Conservation (phyloP, 2,888 invertebrate species). For the Euclidia mi region DNA sequence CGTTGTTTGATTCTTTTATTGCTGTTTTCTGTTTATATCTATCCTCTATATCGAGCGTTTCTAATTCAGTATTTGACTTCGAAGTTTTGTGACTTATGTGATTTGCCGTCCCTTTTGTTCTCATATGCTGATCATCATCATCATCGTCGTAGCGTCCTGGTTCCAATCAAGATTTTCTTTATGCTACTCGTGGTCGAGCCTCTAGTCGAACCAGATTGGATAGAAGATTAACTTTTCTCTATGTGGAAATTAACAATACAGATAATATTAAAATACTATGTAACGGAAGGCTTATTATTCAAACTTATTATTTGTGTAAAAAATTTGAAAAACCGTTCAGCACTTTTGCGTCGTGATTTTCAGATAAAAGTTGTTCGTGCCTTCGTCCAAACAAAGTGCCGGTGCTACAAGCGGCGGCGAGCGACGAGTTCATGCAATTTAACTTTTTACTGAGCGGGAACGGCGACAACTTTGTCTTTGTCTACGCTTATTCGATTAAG, state of each 20-base stretch:
- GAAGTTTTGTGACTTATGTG: neutral
- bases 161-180: too few relatives aligned
- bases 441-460: slow-evolving; percentile 74
- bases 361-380: slow-evolving; percentile 45
- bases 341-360: slow-evolving; percentile 35
- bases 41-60: neutral
- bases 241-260: too few relatives aligned
- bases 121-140: too few relatives aligned
- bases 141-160: too few relatives aligned
- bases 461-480: slow-evolving; percentile 70
- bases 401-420: slow-evolving; percentile 48
- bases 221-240: too few relatives aligned
- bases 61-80: neutral
- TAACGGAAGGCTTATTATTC: neutral
- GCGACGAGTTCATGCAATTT: slow-evolving; percentile 76
- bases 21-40: neutral
- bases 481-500: slow-evolving; percentile 72
- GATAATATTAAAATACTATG: neutral
- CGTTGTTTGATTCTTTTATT: slow-evolving; percentile 3
- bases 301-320: slow-evolving; percentile 22
- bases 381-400: slow-evolving; percentile 60
- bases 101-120: neutral
- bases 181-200: too few relatives aligned
- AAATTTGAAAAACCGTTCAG: slow-evolving; percentile 24
- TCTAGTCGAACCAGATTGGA: too few relatives aligned